Evolutionary conservation across 2,797 vertebrate species (phyloP), one percentile per base, ranked within the genome.

Genomic region (Oryzias dopingdopingensis): DNA sequence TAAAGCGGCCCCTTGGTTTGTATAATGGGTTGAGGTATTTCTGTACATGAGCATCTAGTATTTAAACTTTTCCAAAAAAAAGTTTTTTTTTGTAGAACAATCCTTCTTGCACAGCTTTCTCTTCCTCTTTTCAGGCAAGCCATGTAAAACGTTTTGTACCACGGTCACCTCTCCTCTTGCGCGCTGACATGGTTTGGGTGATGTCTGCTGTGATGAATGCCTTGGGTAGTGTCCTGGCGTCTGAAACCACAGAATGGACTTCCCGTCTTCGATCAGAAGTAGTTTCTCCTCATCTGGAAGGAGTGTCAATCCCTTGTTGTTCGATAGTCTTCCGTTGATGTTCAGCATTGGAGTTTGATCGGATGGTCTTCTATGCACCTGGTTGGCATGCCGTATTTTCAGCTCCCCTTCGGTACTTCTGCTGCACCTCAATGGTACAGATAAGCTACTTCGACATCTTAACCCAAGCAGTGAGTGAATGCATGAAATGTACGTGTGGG

Each of bases 51-150:
- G 56, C 1, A 52, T 62, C 53, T 61, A 42, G 58, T 51, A 37
- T 24, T 45, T 22, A 23, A 37, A 26, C 20, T 15, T 55, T 62
- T 47, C 0, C 5, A 42, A 16, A 55, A 66, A 43, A 13, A 18
- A 1, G 1, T 18, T 18, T 18, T 32, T 6, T 79, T 15, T 74
- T 87, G 40, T 70, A 71, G 86, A 89, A 86, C 74, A 83, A 72
- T 79, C 77, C 89, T 89, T 86, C 91, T 93, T 76, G 91, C 90
- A 87, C 88, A 90, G 87, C 8, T 90, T 44, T 93, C 81, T 93
- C 88, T 90, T 90, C 92, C 90, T 89, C 58, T 92, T 92, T 90
- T 67, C 92, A 93, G 92, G 89, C 82, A 85, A 89, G 75, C 87
- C 57, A 80, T 82, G 73, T 87, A 88, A 87, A 70, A 70, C 79